Conservation (phyloP, 2,797 vertebrate species). For the Nothura maculosa region DNA sequence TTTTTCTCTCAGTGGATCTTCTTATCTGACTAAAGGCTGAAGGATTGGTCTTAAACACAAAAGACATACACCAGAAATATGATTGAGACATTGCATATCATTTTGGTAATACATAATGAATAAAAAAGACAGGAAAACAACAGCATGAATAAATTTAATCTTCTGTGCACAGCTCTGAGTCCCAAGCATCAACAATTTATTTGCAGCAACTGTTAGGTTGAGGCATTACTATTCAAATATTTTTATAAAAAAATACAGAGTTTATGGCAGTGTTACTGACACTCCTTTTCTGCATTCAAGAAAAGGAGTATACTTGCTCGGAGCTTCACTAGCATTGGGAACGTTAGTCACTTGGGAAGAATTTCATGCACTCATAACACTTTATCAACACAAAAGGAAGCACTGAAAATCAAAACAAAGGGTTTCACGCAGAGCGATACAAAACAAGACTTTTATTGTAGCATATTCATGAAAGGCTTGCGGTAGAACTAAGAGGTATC, state of each 20-base stretch:
- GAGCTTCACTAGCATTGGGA: background rate
- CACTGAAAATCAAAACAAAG: conserved; percentile 55
- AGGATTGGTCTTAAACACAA: background rate
- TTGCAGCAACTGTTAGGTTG: background rate
- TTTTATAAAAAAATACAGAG: background rate
- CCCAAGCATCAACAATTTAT: background rate
- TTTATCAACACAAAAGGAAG: conserved; percentile 38
- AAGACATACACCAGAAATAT: background rate
- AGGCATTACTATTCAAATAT: background rate
- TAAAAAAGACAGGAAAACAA: background rate
- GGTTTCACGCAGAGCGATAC: conserved; percentile 24
- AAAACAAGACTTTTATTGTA: conserved; percentile 19
- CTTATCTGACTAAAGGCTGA: background rate
- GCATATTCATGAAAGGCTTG: conserved; percentile 54
- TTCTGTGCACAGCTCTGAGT: background rate
- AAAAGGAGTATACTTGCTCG: background rate
- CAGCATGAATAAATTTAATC: background rate
- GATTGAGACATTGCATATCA: background rate
- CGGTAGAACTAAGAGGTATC: background rate
- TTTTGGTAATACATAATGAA: background rate
- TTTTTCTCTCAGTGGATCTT: background rate
- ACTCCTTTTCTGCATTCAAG: conserved; percentile 11
- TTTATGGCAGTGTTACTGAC: conserved; percentile 3
- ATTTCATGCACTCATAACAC: conserved; percentile 33
- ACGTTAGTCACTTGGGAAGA: conserved; percentile 48